These are phyloP conservation scores for Tyrannus savana DNA, from an alignment of 2,113 vertebrate species.

Conservation along the genomic window DNA sequence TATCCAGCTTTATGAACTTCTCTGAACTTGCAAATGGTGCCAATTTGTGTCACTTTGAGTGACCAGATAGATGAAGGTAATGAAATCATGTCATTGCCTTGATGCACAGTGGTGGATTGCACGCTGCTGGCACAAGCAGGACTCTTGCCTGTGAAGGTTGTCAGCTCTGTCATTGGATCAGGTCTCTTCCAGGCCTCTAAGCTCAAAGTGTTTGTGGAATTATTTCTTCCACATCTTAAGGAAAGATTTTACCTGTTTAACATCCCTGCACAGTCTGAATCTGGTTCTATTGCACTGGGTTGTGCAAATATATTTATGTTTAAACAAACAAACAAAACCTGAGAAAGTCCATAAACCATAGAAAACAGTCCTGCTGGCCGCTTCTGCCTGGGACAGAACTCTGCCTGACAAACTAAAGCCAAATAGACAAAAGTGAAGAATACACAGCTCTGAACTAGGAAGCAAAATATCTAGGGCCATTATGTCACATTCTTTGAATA, in stretches of 20 bases:
- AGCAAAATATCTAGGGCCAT: not conserved
- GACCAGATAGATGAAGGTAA: not conserved
- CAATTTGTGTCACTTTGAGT: not conserved
- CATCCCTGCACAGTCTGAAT: not conserved
- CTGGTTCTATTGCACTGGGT: not conserved
- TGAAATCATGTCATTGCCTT: not conserved
- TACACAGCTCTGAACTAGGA: not conserved
- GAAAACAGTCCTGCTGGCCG: not conserved
- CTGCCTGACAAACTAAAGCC: not conserved
- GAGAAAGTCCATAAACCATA: not conserved
- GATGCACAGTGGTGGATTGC: rapidly evolving
- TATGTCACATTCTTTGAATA: not conserved
- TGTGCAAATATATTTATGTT: not conserved
- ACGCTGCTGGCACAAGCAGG: rapidly evolving
- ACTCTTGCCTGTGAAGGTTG: not conserved
- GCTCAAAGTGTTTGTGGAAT: not conserved
- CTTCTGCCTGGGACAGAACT: not conserved
- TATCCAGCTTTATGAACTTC: not conserved
- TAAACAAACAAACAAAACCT: not conserved
- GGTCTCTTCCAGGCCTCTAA: not conserved
- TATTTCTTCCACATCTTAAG: not conserved
- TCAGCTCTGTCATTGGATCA: not conserved
- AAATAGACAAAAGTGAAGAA: not conserved
- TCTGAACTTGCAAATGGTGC: not conserved
- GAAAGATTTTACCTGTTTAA: not conserved